Conservation (phyloP, 1,140 invertebrate species). For the silkworm (Bombyx mori) region DNA sequence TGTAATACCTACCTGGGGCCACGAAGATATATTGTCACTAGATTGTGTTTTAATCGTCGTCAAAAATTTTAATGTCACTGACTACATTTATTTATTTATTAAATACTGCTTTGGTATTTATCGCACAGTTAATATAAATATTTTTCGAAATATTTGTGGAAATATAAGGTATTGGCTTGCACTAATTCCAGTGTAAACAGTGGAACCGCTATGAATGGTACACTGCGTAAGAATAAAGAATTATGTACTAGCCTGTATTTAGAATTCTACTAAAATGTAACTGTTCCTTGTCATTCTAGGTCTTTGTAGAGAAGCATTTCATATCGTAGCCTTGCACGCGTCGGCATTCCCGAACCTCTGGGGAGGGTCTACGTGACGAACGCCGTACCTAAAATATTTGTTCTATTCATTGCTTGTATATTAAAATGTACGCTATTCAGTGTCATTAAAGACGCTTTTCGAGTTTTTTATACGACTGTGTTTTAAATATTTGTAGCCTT, state of each 20-base stretch:
- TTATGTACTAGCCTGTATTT: too few relatives aligned
- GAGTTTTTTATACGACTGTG: too few relatives aligned
- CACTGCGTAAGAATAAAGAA: too few relatives aligned
- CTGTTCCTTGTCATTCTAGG: too few relatives aligned
- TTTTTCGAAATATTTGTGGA: neutral
- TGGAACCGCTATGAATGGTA: too few relatives aligned
- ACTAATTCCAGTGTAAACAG: neutral
- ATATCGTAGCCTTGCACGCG: constrained; percentile 43
- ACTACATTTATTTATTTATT: too few relatives aligned
- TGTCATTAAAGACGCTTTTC: too few relatives aligned
- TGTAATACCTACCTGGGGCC: constrained; percentile 11
- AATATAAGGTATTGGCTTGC: neutral
- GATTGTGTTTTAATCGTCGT: constrained; percentile 1
- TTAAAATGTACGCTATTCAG: constrained; percentile 46
- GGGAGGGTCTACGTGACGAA: constrained; percentile 49
- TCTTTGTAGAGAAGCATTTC: constrained; percentile 29
- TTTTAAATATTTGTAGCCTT: too few relatives aligned
- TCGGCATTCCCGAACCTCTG: constrained; percentile 48
- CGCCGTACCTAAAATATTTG: constrained; percentile 53
- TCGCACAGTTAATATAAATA: neutral
- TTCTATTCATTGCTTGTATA: constrained; percentile 56
- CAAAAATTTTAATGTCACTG: too few relatives aligned
- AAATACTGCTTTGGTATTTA: too few relatives aligned
- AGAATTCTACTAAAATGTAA: too few relatives aligned
- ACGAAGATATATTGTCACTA: constrained; percentile 7